A percentile compares a stretch with the other conserved stretches of the same genome.
Evolutionary conservation across 2,888 invertebrate species (phyloP).

Genomic region (Polia nebulosa): DNA sequence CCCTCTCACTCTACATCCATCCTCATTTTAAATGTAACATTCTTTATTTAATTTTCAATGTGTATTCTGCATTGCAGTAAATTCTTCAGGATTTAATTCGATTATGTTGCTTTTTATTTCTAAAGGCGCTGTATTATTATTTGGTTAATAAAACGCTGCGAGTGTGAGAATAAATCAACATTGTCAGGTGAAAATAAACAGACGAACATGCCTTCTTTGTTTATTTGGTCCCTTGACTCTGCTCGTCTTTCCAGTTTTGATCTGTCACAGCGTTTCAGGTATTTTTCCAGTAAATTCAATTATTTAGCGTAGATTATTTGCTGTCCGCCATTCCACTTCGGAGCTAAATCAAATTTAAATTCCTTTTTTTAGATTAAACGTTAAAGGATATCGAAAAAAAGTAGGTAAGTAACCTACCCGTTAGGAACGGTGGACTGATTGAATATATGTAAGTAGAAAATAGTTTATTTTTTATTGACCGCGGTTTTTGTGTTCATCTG

Average conservation of each 20-base stretch:
- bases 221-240: constrained; percentile 19
- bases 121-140: constrained; percentile 16
- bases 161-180: constrained; percentile 32
- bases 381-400: neutral
- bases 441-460: neutral
- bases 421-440: neutral
- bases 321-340: neutral
- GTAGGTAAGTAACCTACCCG: neutral
- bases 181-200: constrained; percentile 54
- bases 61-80: neutral
- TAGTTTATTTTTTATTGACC: neutral
- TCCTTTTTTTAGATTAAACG: constrained; percentile 5
- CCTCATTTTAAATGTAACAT: no score
- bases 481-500: no score
- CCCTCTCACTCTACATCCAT: no score
- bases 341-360: neutral
- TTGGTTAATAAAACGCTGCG: constrained; percentile 34
- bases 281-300: constrained; percentile 25
- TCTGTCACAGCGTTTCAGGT: constrained; percentile 11
- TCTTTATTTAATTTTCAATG: neutral
- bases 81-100: constrained; percentile 29
- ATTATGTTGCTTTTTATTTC: constrained; percentile 17
- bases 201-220: constrained; percentile 23
- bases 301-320: constrained; percentile 38
- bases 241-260: constrained; percentile 8